phyloP scores from a whole-genome alignment of 2,797 vertebrate genomes.

The Lutjanus argentimaculatus region DNA sequence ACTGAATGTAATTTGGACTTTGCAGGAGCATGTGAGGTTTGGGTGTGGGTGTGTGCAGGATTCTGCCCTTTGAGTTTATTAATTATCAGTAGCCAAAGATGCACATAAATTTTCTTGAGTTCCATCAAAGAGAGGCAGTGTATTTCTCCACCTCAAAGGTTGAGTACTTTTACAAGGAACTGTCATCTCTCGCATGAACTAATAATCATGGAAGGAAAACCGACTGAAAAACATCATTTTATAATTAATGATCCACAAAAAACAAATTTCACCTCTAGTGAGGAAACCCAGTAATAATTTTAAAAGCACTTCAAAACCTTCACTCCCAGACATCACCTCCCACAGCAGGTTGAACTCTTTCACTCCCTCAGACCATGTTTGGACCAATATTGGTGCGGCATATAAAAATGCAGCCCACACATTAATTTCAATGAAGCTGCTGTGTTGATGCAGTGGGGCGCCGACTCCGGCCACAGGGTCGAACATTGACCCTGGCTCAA shows the following conservation, averaged over 20 bases:
- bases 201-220: not conserved
- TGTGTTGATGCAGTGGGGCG: conserved; percentile 1
- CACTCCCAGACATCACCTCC: not conserved
- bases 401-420: not conserved
- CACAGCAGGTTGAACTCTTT: conserved; percentile 2
- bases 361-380: not conserved
- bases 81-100: not conserved
- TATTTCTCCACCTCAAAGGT: not conserved
- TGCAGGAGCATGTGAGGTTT: not conserved
- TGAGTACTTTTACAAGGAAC: not conserved
- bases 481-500: not conserved
- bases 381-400: not conserved
- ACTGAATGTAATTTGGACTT: not conserved
- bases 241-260: not conserved
- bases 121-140: not conserved
- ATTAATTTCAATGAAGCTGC: conserved; percentile 4
- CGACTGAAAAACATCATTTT: not conserved
- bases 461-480: not conserved
- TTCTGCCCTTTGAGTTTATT: not conserved
- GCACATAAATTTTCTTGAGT: too few relatives aligned
- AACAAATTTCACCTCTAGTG: not conserved
- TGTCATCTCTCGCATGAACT: not conserved
- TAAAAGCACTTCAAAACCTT: conserved; percentile 1
- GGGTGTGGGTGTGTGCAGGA: not conserved
- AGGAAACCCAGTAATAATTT: not conserved